A percentile compares a stretch with the other conserved stretches of the same genome.
These are phyloP conservation scores for Eristalinus sepulchralis DNA, from an alignment of 2,888 invertebrate species.

Conservation along the genomic window DNA sequence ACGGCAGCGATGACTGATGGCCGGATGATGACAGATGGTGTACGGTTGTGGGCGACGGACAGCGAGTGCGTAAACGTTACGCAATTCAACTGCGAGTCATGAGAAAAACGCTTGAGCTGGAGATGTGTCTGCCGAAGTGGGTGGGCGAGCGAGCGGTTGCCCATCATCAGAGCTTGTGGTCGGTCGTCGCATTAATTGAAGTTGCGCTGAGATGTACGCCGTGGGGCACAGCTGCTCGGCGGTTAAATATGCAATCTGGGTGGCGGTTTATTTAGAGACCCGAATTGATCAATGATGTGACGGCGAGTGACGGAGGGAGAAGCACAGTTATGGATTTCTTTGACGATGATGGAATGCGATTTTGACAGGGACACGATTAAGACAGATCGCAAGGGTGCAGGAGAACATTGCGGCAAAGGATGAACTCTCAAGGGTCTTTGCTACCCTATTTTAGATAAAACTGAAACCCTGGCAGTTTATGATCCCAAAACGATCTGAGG, in stretches of 20 bases:
- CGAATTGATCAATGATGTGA: background rate
- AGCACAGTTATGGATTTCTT: background rate
- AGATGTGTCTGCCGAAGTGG: background rate
- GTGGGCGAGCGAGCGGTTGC: slow-evolving; percentile 24
- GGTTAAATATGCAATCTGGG: background rate
- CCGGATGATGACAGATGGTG: slow-evolving; percentile 26
- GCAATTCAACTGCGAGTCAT: slow-evolving; percentile 21
- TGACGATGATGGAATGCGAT: background rate
- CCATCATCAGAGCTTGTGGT: background rate
- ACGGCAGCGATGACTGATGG: background rate
- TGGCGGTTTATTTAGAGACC: background rate
- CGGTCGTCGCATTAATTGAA: slow-evolving; percentile 6
- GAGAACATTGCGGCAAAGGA: too few relatives aligned
- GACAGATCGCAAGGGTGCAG: too few relatives aligned
- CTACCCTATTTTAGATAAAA: too few relatives aligned
- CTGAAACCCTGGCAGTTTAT: too few relatives aligned
- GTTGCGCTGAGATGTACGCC: background rate
- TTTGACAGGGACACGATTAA: too few relatives aligned
- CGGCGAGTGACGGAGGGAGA: background rate
- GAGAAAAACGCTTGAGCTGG: background rate
- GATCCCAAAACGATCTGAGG: too few relatives aligned
- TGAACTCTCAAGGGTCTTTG: too few relatives aligned
- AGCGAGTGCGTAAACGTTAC: slow-evolving; percentile 24
- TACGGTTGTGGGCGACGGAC: slow-evolving; percentile 40
- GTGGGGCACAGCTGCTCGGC: background rate